Conservation (phyloP, 2,888 invertebrate genomes). For the Omphaloscelis lunosa region DNA sequence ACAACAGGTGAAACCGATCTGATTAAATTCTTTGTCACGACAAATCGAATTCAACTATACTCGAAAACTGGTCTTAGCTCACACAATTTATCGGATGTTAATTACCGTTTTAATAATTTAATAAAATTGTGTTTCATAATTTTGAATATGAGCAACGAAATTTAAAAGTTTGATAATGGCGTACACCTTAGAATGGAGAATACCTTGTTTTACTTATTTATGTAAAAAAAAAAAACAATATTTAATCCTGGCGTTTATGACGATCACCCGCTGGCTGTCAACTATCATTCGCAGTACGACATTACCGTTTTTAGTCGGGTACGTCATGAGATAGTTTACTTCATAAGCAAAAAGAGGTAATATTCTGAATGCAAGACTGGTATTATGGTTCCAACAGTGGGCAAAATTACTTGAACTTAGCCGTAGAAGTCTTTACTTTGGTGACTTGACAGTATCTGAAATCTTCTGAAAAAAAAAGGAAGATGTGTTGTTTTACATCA, state of each 20-base stretch:
- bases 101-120: background rate
- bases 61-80: background rate
- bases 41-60: constrained; percentile 13
- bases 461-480: no score
- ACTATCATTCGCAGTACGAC: no score
- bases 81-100: background rate
- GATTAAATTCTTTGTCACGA: constrained; percentile 24
- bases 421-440: background rate
- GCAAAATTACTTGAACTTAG: background rate
- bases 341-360: no score
- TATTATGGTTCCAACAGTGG: background rate
- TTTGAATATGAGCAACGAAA: background rate
- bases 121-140: background rate
- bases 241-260: no score
- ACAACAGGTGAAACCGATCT: constrained; percentile 8
- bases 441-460: no score
- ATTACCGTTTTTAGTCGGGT: no score
- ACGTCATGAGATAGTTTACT: no score
- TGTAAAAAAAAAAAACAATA: no score
- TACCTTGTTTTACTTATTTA: background rate
- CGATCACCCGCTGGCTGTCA: no score
- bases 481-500: no score
- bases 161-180: background rate
- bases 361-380: background rate
- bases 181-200: background rate